Evolutionary conservation across 1,140 invertebrate species (phyloP).

Genomic region (Zaprionus taronus): DNA sequence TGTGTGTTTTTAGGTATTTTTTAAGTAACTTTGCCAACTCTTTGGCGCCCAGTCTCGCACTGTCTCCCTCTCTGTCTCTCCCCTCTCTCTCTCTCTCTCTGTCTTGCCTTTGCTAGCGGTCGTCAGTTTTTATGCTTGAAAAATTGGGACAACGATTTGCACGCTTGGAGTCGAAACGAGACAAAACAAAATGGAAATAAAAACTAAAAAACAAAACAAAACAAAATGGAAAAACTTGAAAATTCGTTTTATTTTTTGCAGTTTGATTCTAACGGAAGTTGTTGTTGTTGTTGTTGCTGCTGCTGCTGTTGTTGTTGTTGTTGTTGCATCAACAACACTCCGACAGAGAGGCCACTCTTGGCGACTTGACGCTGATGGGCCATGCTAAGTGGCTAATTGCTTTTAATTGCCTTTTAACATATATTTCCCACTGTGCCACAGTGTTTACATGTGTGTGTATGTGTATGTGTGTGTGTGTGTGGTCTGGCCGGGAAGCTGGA

Average conservation of each 20-base stretch:
- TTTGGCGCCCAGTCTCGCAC: slow-evolving; percentile 4
- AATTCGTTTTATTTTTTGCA: slow-evolving; percentile 57
- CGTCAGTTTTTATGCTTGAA: slow-evolving; percentile 76
- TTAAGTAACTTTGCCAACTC: slow-evolving; percentile 50
- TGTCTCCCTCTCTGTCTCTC: background rate
- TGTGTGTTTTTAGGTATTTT: slow-evolving; percentile 27
- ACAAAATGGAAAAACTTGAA: slow-evolving; percentile 29
- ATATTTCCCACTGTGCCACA: background rate
- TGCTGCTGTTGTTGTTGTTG: no score
- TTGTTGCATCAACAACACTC: slow-evolving; percentile 42
- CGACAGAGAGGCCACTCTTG: slow-evolving; percentile 34
- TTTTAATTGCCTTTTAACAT: slow-evolving; percentile 77
- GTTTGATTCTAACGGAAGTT: slow-evolving; percentile 77
- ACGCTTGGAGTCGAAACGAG: slow-evolving; percentile 55
- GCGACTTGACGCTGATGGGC: slow-evolving; percentile 54
- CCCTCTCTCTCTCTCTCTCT: slow-evolving; percentile 17
- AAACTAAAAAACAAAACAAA: slow-evolving; percentile 30
- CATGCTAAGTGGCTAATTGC: slow-evolving; percentile 81
- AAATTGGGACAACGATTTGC: slow-evolving; percentile 81
- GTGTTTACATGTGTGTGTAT: no score
- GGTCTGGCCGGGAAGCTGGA: slow-evolving; percentile 33
- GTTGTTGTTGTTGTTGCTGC: no score
- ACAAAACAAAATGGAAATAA: slow-evolving; percentile 33
- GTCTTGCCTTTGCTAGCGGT: no score
- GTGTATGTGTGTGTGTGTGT: background rate